A percentile compares a stretch with the other conserved stretches of the same genome.
Conservation (phyloP, 2,888 invertebrate species). For the Bimastos eiseni region DNA sequence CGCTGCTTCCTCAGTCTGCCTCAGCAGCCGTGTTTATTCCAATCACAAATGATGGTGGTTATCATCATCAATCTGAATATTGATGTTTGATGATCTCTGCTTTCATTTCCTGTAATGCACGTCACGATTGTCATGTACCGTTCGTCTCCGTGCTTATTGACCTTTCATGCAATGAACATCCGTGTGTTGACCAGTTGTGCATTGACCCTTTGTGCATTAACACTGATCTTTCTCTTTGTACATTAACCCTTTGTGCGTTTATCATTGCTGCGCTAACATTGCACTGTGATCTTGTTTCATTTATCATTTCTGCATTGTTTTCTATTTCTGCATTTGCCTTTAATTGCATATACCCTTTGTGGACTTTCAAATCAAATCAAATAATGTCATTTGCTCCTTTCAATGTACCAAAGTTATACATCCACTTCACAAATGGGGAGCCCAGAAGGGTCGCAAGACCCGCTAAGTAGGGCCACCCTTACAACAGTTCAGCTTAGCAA, state of each 20-base stretch:
- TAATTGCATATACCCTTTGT: neutral
- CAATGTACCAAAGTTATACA: too few species aligned
- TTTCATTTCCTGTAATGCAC: neutral
- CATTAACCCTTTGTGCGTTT: neutral
- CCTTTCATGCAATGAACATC: neutral
- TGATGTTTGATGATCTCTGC: neutral
- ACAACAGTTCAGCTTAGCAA: too few species aligned
- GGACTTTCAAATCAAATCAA: too few species aligned
- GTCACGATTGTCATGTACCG: neutral
- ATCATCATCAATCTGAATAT: neutral
- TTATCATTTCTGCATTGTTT: too few species aligned
- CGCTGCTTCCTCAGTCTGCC: neutral
- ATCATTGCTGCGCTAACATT: neutral
- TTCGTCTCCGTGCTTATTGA: neutral
- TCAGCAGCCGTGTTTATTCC: neutral
- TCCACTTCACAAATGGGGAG: too few species aligned
- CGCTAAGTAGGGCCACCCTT: too few species aligned
- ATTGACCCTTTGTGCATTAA: neutral
- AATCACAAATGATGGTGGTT: neutral
- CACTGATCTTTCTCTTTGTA: neutral
- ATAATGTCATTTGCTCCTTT: too few species aligned
- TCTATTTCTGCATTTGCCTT: neutral
- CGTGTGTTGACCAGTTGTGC: neutral
- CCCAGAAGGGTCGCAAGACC: too few species aligned
- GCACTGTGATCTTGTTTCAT: too few species aligned